Evolutionary conservation across 2,797 vertebrate species (phyloP), one percentile per base, ranked within the genome.

Genomic region (Chelidonichthys spinosus): DNA sequence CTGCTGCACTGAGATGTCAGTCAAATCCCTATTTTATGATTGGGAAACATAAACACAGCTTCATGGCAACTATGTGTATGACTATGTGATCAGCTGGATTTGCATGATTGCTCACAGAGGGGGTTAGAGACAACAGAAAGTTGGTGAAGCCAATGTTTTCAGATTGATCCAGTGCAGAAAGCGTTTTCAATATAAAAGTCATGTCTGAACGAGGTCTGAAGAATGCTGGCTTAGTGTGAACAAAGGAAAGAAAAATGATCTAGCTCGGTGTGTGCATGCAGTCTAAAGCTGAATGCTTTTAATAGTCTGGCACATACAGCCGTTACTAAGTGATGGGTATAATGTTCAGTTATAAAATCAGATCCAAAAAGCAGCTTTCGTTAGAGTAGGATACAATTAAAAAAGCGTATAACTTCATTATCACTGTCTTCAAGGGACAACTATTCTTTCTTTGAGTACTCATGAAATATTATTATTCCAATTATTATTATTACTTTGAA

Each of bases 21-120:
- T 65, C 7, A 72, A 78, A 54, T 59, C 52, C 25, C 11, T 18
- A 50, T 64, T 70, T 72, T 36, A 36, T 72, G 49, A 66, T 17
- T 44, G 11, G 39, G 6, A 69, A 52, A 36, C 36, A 55, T 35
- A 36, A 53, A 60, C 11, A 63, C 37, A n/a, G 52, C 36, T 59
- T 52, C 46, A 63, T 44, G 52, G 44, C n/a, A 35, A 11, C 11
- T 40, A 9, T 25, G 9, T 68, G n/a, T 68, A 15, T 49, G 46
- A 17, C 36, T 54, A 60, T 25, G 40, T 18, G 18, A 56, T 59
- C 0, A 2, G 17, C 44, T 53, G 6, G 8, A 55, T 32, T 50
- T 43, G 40, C 14, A 63, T 35, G 3, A 44, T n/a, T n/a, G 47
- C 17, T 32, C 39, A 52, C 39, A 60, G 18, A 62, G 35, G 15